Evolutionary conservation across 2,113 vertebrate genomes (phyloP).

Genomic region (Circaetus cinerascens): DNA sequence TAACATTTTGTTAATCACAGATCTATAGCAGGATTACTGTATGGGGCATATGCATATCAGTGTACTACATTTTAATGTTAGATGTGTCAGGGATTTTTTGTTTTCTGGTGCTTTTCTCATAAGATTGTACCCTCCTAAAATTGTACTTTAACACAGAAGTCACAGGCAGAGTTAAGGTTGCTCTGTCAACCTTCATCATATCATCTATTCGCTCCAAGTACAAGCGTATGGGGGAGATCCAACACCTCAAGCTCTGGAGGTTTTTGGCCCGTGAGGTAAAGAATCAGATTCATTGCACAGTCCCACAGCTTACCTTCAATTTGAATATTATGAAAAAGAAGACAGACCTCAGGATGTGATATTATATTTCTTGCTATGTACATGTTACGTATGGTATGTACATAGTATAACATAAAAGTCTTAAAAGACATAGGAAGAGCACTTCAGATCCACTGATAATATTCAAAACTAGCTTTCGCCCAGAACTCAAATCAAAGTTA

Average conservation of each 20-base stretch:
- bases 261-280: background rate
- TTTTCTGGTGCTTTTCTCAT: background rate
- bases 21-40: background rate
- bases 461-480: background rate
- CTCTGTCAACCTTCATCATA: background rate
- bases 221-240: rapidly evolving
- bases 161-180: background rate
- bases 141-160: background rate
- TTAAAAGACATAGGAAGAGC: background rate
- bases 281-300: background rate
- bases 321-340: background rate
- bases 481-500: background rate
- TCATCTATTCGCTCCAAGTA: background rate
- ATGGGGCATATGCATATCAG: rapidly evolving
- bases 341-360: background rate
- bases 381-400: background rate
- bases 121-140: background rate
- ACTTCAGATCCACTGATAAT: background rate
- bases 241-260: background rate
- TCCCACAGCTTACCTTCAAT: background rate
- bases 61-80: background rate
- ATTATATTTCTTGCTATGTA: background rate
- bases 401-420: background rate
- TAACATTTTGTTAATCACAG: background rate
- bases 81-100: background rate